Base-by-base conservation (phyloP, 2,888 invertebrate species). In the Monopis laevigella region DNA sequence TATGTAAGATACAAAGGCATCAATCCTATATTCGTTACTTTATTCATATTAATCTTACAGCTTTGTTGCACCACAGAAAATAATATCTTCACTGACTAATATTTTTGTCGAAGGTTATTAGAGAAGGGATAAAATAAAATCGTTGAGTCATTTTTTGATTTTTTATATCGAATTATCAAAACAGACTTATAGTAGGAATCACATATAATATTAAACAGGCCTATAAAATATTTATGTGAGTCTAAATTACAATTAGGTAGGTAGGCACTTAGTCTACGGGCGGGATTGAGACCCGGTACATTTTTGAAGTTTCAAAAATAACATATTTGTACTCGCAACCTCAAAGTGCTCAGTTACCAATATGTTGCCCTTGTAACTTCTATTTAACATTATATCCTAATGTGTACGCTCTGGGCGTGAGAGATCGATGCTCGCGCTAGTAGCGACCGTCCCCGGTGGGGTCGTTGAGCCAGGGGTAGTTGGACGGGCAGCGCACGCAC, bases 401-500 rank as follows among this genome's bases (percentile, higher is more conserved):
- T 47, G 44, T 44, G 42, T 39, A 43, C 45, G 47, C 46, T 43
- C 43, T 44, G 41, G 42, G 43, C 43, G 43, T 39, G 35, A 69
- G 78, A 80, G 78, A 80, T 80, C 78, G 59, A 60, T 51, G 58
- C 66, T 62, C 59, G 52, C 62, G 54, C 58, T 91, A 94, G 86
- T 90, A 93, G 86, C 89, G 92, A 73, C 81, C 92, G 63, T 92
- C 92, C 55, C 92, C 92, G 55, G 90, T 91, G 48, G 95, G 95
- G 78, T 96, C 95, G 68, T 92, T 92, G 60, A 95, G 72, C 96
- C 96, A 96, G 58, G 96, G 96, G 82, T 95, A 96, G 73, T 95
- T 94, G 74, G 90, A 91, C 53, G 96, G 96, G 75, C 96, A 96
- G 65, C 94, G 86, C 56, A 94, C 88, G 75, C 96, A 96, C 42